These are phyloP conservation scores for Cosmia trapezina DNA, from an alignment of 2,888 invertebrate genomes.

Conservation along the genomic window DNA sequence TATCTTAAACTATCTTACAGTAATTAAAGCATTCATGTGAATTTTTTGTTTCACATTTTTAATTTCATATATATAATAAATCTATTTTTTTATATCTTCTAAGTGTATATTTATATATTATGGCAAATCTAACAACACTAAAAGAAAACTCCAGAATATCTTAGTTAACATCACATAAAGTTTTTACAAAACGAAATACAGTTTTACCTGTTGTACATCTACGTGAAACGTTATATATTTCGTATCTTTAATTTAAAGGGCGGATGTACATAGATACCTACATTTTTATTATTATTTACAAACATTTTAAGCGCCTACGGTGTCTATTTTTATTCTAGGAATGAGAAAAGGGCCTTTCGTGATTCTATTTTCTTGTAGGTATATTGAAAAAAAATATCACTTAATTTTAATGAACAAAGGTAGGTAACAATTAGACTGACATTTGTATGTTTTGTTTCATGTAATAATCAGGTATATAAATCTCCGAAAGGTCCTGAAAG, in stretches of 20 bases:
- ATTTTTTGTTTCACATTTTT: constrained; percentile 77
- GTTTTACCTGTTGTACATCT: constrained; percentile 66
- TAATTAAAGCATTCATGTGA: constrained; percentile 89
- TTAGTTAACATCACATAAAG: constrained; percentile 64
- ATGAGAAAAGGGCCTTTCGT: constrained; percentile 57
- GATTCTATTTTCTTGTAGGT: constrained; percentile 23
- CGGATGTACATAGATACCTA: constrained; percentile 86
- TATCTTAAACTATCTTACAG: constrained; percentile 85
- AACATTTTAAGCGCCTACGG: constrained; percentile 83
- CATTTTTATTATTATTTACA: constrained; percentile 84
- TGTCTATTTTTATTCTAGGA: constrained; percentile 69
- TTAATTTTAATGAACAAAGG: constrained; percentile 13
- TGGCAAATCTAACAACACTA: constrained; percentile 69
- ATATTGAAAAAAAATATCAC: background rate
- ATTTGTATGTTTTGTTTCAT: constrained; percentile 27
- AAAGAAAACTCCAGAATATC: constrained; percentile 55
- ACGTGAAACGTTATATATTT: constrained; percentile 72
- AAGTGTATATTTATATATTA: constrained; percentile 69
- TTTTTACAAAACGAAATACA: constrained; percentile 62
- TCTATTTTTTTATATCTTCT: constrained; percentile 66
- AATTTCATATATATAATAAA: constrained; percentile 69
- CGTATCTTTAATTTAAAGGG: constrained; percentile 71
- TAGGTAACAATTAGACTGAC: constrained; percentile 20
- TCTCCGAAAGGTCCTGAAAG: constrained; percentile 56
- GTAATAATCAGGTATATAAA: constrained; percentile 48